Evolutionary conservation across 2,888 invertebrate species (phyloP), one percentile per base, ranked within the genome.

Genomic region (Cylindroiulus punctatus): DNA sequence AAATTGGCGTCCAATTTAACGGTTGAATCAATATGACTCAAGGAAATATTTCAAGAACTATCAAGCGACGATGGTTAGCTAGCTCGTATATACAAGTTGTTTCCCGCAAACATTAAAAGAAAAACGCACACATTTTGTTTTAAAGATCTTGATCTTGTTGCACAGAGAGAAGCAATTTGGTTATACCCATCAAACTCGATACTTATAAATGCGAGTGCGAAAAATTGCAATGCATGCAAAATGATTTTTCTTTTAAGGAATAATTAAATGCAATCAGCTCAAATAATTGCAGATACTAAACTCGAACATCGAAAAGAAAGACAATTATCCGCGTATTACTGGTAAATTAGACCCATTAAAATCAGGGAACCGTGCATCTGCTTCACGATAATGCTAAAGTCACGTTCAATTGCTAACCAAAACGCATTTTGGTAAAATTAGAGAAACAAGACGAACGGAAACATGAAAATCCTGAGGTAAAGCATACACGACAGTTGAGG

Each of bases 1-100:
- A 65, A 65, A 65, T 65, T 65, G 57, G 22, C 22, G 57, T 65
- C 57, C 57, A 65, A 65, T 65, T 65, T 65, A 65, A 65, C 57
- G 57, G 57, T 65, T 65, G 57, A 65, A 65, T 65, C 57, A 65
- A 65, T 65, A 65, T 65, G 22, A 65, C 57, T 22, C 22, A 65
- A 2, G 19, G 19, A n/a, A 65, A 65, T 52, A n/a, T 52, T 65
- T 65, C 22, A 22, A n/a, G 57, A 22, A 22, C 22, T 65, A 65
- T n/a, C 57, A 65, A 65, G 22, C 57, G 22, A 22, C 57, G n/a
- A 22, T 65, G 57, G 22, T 10, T 22, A 22, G 7, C 10, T 65
- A 65, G 12, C 10, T 65, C 22, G 22, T 65, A n/a, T 52, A 52
- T 52, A 52, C 5, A 17, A n/a, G 36, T 44, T 8, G 44, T 44